phyloP scores from a whole-genome alignment of 2,888 invertebrate genomes.

The Hipparchia semele region DNA sequence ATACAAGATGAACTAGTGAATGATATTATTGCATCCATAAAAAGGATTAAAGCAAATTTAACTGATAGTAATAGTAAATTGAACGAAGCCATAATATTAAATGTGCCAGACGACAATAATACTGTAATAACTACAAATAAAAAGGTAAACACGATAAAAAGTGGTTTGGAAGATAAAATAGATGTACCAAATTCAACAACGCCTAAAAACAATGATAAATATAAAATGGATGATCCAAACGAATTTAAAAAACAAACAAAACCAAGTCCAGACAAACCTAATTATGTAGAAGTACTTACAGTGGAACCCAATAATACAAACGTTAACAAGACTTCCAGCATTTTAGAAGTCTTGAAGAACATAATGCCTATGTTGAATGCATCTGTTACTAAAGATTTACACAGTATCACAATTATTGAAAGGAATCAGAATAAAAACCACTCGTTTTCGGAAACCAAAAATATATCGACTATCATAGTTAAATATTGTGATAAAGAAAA shows the following conservation, averaged over 20 bases:
- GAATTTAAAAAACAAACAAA: slow-evolving; percentile 32
- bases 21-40: slow-evolving; percentile 73
- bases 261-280: slow-evolving; percentile 48
- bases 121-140: slow-evolving; percentile 44
- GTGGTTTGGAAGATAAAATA: slow-evolving; percentile 64
- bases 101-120: slow-evolving; percentile 45
- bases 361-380: slow-evolving; percentile 75
- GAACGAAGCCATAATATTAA: slow-evolving; percentile 72
- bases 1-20: slow-evolving; percentile 69
- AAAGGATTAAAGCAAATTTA: slow-evolving; percentile 70
- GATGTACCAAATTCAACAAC: slow-evolving; percentile 47
- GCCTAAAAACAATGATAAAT: slow-evolving; percentile 29
- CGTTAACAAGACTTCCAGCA: slow-evolving; percentile 60
- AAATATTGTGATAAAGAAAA: slow-evolving; percentile 70
- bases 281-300: slow-evolving; percentile 70
- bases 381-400: slow-evolving; percentile 67
- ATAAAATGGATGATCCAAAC: slow-evolving; percentile 31
- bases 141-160: slow-evolving; percentile 56
- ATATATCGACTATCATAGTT: slow-evolving; percentile 72
- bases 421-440: slow-evolving; percentile 68
- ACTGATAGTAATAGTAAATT: slow-evolving; percentile 55
- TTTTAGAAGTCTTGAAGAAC: slow-evolving; percentile 73
- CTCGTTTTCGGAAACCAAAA: slow-evolving; percentile 65
- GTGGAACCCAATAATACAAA: slow-evolving; percentile 70
- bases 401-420: slow-evolving; percentile 75